Conservation (phyloP, 2,888 invertebrate species). For the Drosophila recens region DNA sequence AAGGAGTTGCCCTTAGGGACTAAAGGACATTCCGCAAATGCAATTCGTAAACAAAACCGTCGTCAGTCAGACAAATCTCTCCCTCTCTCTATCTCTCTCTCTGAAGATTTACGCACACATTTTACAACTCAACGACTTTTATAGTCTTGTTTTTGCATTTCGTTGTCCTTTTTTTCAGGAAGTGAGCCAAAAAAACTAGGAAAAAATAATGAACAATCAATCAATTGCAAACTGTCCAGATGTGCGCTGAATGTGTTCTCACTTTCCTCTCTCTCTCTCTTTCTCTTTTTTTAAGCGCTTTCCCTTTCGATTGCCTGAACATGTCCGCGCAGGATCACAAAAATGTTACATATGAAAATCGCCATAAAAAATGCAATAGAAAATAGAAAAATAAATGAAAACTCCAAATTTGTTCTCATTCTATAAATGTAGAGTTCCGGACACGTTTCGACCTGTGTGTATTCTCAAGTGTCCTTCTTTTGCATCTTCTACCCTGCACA, state of each 20-base stretch:
- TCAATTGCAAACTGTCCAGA: conserved; percentile 28
- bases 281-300: not conserved
- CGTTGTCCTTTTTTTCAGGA: conserved; percentile 27
- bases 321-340: conserved; percentile 16
- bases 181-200: conserved; percentile 25
- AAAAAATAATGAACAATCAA: conserved; percentile 10
- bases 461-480: conserved; percentile 34
- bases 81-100: not conserved
- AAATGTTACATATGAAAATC: conserved; percentile 27
- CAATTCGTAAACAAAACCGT: conserved; percentile 67
- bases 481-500: conserved; percentile 27
- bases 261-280: not conserved
- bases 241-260: conserved; percentile 13
- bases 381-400: not conserved
- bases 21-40: conserved; percentile 73
- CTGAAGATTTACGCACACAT: conserved; percentile 25
- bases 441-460: conserved; percentile 43
- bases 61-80: conserved; percentile 18
- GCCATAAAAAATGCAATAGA: not conserved
- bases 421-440: conserved; percentile 15
- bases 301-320: conserved; percentile 18
- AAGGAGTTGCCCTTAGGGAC: conserved; percentile 39
- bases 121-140: conserved; percentile 17
- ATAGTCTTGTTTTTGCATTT: conserved; percentile 10
- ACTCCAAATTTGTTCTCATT: conserved; percentile 26